Evolutionary conservation across 2,888 invertebrate genomes (phyloP), one percentile per base, ranked within the genome.

Genomic region (Drosophila mayaguana): DNA sequence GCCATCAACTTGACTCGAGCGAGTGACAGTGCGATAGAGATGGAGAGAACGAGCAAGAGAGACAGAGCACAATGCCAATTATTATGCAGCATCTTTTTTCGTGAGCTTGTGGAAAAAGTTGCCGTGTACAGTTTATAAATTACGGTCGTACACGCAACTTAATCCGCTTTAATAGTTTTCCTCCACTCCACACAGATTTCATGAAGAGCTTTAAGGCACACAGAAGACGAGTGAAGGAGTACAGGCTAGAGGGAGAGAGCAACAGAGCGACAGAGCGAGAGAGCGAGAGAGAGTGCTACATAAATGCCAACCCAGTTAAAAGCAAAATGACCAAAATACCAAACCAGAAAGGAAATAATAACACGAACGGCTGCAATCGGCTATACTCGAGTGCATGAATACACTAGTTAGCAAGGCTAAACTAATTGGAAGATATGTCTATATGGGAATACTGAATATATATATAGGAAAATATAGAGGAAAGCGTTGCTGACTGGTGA

Each of bases 111-210:
- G 62, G 50, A 53, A 72, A 69, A 80, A 80, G 62, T 76, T 72
- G 50, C 77, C 63, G 77, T 72, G 65, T 72, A 72, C 60, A 80
- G 80, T 68, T 78, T 76, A 78, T 80, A 78, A 72, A 80, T 78
- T 65, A 78, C 77, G 72, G 54, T 63, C 68, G 63, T 72, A 76
- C 72, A 78, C 72, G 81, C 80, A 78, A 76, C 80, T 77, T 80
- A 78, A 78, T 72, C 78, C 72, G 65, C 72, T 76, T 77, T 72
- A 80, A 77, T 78, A 80, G 68, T 80, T 76, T 66, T 65, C 68
- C 65, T 64, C 72, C 71, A 61, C 66, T 59, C 66, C 62, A 34
- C 57, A 54, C 42, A 77, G 71, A 77, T 79, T 77, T 70, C 80
- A 70, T 75, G 65, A 79, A 40, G 54, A 79, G 57, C 75, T 78